phyloP scores from a whole-genome alignment of 2,797 vertebrate species.

The Lycodopsis pacificus region DNA sequence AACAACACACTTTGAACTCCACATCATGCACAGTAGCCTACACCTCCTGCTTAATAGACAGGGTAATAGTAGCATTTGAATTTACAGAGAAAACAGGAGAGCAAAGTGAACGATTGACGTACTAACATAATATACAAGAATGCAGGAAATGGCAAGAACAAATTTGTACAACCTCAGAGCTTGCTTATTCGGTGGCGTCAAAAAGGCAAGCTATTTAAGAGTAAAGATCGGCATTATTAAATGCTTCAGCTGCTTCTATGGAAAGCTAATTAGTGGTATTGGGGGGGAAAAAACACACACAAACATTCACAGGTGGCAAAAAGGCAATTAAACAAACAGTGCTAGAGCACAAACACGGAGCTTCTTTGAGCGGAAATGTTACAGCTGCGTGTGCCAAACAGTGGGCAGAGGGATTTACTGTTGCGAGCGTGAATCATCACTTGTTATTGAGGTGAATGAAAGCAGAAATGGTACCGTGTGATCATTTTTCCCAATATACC shows the following conservation, averaged over 20 bases:
- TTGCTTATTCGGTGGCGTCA: slow-evolving; percentile 47
- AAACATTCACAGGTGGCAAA: slow-evolving; percentile 52
- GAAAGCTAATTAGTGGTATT: slow-evolving; percentile 47
- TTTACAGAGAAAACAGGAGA: slow-evolving; percentile 49
- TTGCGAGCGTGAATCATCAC: slow-evolving; percentile 43
- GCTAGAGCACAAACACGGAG: slow-evolving; percentile 39
- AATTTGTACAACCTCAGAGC: slow-evolving; percentile 69
- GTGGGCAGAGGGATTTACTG: slow-evolving; percentile 38
- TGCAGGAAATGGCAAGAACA: slow-evolving; percentile 53
- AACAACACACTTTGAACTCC: slow-evolving; percentile 37
- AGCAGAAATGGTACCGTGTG: slow-evolving; percentile 36
- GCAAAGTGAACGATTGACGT: slow-evolving; percentile 29
- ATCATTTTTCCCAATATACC: slow-evolving; percentile 40
- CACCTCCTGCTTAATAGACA: slow-evolving; percentile 35
- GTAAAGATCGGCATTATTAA: slow-evolving; percentile 36
- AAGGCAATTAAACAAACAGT: slow-evolving; percentile 47
- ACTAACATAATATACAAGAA: slow-evolving; percentile 63
- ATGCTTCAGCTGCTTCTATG: slow-evolving; percentile 29
- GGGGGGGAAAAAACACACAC: not conserved
- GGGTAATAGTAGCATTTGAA: slow-evolving; percentile 35
- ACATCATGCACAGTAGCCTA: slow-evolving; percentile 29
- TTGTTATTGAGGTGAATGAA: slow-evolving; percentile 41
- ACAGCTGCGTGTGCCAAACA: slow-evolving; percentile 44
- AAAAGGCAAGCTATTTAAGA: slow-evolving; percentile 44
- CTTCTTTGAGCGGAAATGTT: slow-evolving; percentile 44